Percentiles rank a stretch among this genome's conserved stretches.
phyloP scores from a whole-genome alignment of 2,797 vertebrate genomes.

The Masticophis lateralis region DNA sequence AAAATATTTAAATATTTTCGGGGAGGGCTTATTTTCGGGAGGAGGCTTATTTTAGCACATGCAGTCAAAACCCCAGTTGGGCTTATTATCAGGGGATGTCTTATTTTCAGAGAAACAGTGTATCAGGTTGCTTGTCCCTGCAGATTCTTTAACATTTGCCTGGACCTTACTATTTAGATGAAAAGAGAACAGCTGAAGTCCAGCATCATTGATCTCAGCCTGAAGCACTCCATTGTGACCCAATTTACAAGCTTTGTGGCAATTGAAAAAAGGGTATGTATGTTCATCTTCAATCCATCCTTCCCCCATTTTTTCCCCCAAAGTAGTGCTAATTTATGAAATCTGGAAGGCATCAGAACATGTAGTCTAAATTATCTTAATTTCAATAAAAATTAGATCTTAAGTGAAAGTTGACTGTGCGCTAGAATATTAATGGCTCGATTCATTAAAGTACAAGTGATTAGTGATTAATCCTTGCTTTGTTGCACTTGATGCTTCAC shows the following conservation, averaged over 20 bases:
- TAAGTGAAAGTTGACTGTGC: not conserved
- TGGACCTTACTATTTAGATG: slow-evolving; percentile 70
- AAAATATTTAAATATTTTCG: no score
- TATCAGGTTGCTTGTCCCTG: not conserved
- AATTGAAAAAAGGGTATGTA: slow-evolving; percentile 84
- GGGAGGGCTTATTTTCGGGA: no score
- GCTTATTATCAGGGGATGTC: no score
- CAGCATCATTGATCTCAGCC: slow-evolving; percentile 80
- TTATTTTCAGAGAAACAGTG: no score
- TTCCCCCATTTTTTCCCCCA: not conserved
- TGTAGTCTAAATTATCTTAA: not conserved
- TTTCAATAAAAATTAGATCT: not conserved
- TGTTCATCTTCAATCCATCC: slow-evolving; percentile 3
- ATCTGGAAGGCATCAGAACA: not conserved
- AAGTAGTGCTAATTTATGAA: not conserved
- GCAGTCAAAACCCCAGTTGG: no score
- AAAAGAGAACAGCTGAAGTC: slow-evolving; percentile 82
- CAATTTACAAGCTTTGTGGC: slow-evolving; percentile 91
- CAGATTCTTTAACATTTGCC: not conserved
- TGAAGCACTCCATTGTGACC: slow-evolving; percentile 84
- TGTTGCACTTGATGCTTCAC: not conserved
- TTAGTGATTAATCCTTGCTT: not conserved
- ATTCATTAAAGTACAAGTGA: not conserved
- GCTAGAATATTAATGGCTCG: not conserved
- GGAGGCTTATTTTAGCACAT: no score